Conservation (phyloP, 2,113 vertebrate species). For the Aptenodytes forsteri region DNA sequence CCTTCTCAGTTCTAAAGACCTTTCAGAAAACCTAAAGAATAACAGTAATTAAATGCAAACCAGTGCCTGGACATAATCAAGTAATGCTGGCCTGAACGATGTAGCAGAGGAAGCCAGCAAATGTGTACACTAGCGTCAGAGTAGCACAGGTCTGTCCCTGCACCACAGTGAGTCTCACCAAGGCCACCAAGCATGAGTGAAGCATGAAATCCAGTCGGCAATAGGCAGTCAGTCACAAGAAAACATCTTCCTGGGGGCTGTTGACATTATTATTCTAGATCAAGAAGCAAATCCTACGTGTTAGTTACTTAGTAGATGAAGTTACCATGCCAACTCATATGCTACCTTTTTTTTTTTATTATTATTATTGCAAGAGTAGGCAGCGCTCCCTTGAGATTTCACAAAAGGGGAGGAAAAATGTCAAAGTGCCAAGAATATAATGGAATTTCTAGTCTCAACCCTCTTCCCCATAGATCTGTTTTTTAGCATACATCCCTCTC, state of each 20-base stretch:
- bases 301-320: conserved; percentile 66
- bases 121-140: background rate
- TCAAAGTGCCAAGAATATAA: conserved; percentile 53
- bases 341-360: conserved; percentile 35
- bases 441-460: conserved; percentile 51
- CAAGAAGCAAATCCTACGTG: conserved; percentile 53
- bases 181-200: background rate
- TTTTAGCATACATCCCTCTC: conserved; percentile 28
- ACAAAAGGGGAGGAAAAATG: conserved; percentile 62
- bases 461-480: conserved; percentile 45
- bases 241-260: conserved; percentile 46
- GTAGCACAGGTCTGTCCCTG: background rate
- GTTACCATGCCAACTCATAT: conserved; percentile 74
- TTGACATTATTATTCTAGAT: conserved; percentile 65
- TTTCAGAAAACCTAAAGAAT: background rate
- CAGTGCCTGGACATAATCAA: background rate
- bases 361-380: conserved; percentile 63
- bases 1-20: background rate
- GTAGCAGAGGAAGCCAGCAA: background rate
- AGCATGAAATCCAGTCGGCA: background rate
- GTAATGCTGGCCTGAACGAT: background rate
- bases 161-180: background rate
- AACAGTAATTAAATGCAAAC: background rate
- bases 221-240: background rate
- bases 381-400: conserved; percentile 45